A percentile compares a stretch with the other conserved stretches of the same genome.
These are phyloP conservation scores for Gonocerus acuteangulatus DNA, from an alignment of 2,888 invertebrate species.

Conservation along the genomic window DNA sequence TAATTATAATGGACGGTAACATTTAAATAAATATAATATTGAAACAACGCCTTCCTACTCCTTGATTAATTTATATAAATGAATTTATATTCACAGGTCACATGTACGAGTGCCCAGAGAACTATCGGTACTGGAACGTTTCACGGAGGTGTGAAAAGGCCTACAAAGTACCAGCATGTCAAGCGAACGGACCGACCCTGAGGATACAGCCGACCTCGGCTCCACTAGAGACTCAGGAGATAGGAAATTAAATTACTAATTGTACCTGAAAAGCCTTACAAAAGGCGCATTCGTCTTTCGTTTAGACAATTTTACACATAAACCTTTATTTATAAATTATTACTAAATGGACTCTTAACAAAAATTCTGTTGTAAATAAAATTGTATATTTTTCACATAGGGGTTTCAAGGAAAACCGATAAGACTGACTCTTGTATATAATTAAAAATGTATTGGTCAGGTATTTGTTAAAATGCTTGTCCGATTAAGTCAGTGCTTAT, in stretches of 20 bases:
- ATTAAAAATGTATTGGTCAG: background rate
- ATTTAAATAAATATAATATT: too few relatives aligned
- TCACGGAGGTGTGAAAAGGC: slow-evolving; percentile 67
- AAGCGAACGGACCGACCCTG: background rate
- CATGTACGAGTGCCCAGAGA: slow-evolving; percentile 67
- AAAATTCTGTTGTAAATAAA: background rate
- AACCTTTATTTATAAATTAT: slow-evolving; percentile 2
- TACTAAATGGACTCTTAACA: background rate
- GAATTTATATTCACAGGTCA: too few relatives aligned
- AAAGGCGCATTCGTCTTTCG: background rate
- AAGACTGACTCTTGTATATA: slow-evolving; percentile 18
- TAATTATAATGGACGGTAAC: too few relatives aligned
- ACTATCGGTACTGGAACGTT: slow-evolving; percentile 67
- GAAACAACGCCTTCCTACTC: too few relatives aligned
- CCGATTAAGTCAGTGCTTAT: slow-evolving; percentile 15
- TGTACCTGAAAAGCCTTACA: slow-evolving; percentile 9
- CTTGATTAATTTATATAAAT: too few relatives aligned
- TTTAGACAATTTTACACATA: background rate
- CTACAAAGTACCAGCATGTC: slow-evolving; percentile 47
- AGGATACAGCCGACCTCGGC: slow-evolving; percentile 13
- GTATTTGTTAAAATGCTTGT: slow-evolving; percentile 12
- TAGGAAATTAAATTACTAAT: slow-evolving; percentile 17
- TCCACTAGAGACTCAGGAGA: slow-evolving; percentile 15
- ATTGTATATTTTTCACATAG: background rate
- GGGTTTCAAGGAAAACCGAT: slow-evolving; percentile 1